Evolutionary conservation across 1,140 invertebrate species (phyloP).

Genomic region (Heliconius nattereri): DNA sequence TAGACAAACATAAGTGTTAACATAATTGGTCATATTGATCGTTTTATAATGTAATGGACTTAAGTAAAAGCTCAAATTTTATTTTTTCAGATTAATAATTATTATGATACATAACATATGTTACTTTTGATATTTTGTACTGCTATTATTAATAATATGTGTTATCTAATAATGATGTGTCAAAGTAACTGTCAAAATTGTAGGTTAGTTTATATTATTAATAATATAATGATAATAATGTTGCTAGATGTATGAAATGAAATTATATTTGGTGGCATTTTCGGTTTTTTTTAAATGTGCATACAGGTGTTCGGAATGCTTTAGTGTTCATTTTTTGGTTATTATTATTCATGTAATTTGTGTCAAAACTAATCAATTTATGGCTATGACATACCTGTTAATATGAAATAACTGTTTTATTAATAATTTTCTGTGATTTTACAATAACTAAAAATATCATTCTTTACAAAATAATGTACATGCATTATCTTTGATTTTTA

Average conservation of each 20-base stretch:
- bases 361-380: too few relatives aligned
- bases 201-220: neutral
- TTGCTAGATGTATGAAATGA: neutral
- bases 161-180: too few relatives aligned
- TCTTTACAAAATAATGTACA: too few relatives aligned
- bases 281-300: neutral
- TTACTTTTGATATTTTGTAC: slow-evolving; percentile 4
- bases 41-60: slow-evolving; percentile 1
- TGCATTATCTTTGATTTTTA: neutral
- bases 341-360: too few relatives aligned
- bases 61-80: neutral
- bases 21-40: neutral
- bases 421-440: too few relatives aligned
- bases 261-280: neutral
- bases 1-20: neutral
- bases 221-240: neutral
- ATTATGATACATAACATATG: neutral
- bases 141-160: neutral
- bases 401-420: too few relatives aligned
- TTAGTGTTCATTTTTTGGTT: too few relatives aligned
- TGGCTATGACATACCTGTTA: too few relatives aligned
- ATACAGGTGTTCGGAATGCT: too few relatives aligned
- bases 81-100: neutral
- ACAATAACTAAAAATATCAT: too few relatives aligned
- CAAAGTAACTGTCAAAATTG: slow-evolving; percentile 4